Evolutionary conservation across 2,888 invertebrate species (phyloP), one percentile per base, ranked within the genome.

Genomic region (Platerodrilus igneus): DNA sequence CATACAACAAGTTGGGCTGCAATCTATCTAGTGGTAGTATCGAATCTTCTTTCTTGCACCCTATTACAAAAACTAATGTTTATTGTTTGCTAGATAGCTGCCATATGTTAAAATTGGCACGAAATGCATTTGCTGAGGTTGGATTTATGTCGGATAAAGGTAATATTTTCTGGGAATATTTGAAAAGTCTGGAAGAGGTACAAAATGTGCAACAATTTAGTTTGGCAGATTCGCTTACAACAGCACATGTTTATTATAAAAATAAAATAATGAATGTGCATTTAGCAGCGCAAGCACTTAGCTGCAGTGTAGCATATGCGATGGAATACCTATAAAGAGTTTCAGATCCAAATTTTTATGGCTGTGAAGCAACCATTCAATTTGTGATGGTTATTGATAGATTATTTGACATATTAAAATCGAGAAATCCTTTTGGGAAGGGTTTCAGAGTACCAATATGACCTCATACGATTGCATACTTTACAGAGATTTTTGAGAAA

Each of bases 371-470:
- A 11, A 39, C 43, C n/a, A 22, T 32, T 16, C 34, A 43, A 34
- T 43, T 43, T 30, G 17, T 43, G 8, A 7, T 29, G 16, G 18
- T 29, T 9, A 25, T 41, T 26, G 48, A 41, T 20, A 37, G 30
- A 29, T 30, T 38, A n/a, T 41, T 38, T 38, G 37, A 43, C 25
- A 14, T 37, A n/a, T 10, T 50, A 11, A 45, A 50, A 15, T 25
- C 22, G 13, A 15, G 47, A 40, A 47, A 37, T 37, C 29, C 34
- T 4, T 44, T 31, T 32, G 40, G 31, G 11, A 36, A 26, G 16
- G 23, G 27, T 13, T 38, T 17, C 22, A 38, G 21, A 31, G 16
- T 18, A 15, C 30, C 38, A n/a, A 15, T 38, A 11, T n/a, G n/a
- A n/a, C n/a, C n/a, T n/a, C n/a, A n/a, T n/a, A n/a, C n/a, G n/a